Percentiles rank a stretch among this genome's conserved stretches.
Conservation (phyloP, 2,797 vertebrate species). For the Kryptolebias ocellatus region DNA sequence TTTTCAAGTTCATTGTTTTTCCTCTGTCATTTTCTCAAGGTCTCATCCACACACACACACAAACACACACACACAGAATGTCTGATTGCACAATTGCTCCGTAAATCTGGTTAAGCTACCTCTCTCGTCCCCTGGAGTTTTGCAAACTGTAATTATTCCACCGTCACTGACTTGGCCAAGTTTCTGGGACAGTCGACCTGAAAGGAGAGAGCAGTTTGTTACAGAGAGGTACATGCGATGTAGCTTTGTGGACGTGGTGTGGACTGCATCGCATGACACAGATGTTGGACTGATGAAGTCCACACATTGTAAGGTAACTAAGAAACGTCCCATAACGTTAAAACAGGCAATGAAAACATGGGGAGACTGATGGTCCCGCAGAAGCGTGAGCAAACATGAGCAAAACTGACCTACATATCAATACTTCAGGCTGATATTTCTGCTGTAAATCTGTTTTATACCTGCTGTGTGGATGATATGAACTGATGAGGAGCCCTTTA, state of each 20-base stretch:
- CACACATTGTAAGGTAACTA: too few species aligned
- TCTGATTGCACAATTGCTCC: constrained; percentile 77
- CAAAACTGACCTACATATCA: too few species aligned
- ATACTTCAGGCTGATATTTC: too few species aligned
- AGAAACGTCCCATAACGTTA: too few species aligned
- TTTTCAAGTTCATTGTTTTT: constrained; percentile 36
- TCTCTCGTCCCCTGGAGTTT: constrained; percentile 35
- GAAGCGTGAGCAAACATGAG: too few species aligned
- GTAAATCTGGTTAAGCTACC: constrained; percentile 52
- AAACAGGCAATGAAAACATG: too few species aligned
- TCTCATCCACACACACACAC: constrained; percentile 4
- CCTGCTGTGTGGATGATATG: too few species aligned
- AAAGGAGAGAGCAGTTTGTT: constrained; percentile 48
- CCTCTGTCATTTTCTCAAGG: constrained; percentile 9
- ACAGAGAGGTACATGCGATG: constrained; percentile 13
- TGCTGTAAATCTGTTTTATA: too few species aligned
- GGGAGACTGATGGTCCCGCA: too few species aligned
- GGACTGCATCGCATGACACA: too few species aligned
- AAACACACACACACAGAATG: constrained; percentile 17
- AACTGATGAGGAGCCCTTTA: too few species aligned
- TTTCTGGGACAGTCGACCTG: constrained; percentile 98
- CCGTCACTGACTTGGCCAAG: constrained; percentile 96
- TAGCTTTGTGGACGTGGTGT: neutral
- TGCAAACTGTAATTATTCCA: constrained; percentile 82
- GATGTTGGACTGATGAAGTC: too few species aligned